A percentile compares a stretch with the other conserved stretches of the same genome.
Evolutionary conservation across 2,888 invertebrate genomes (phyloP).

Genomic region (Lissonota sp.): DNA sequence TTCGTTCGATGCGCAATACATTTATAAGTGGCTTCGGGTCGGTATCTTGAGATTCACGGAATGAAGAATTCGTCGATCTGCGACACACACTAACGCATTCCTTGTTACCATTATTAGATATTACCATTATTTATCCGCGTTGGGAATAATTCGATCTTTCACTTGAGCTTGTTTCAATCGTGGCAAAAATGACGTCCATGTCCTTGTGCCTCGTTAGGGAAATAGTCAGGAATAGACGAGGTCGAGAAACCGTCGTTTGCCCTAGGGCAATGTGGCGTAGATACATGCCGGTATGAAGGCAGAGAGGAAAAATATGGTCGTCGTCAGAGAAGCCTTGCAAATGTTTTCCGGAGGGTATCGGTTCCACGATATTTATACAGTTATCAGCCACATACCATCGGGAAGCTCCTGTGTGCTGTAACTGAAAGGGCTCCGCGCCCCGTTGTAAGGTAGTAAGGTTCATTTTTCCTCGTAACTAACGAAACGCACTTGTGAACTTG

Average conservation of each 20-base stretch:
- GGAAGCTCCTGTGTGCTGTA: constrained; percentile 5
- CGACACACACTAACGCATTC: neutral
- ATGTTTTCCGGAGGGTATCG: constrained; percentile 7
- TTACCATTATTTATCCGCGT: constrained; percentile 35
- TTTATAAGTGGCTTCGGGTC: constrained; percentile 3
- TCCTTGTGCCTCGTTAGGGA: constrained; percentile 25
- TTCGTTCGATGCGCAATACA: constrained; percentile 10
- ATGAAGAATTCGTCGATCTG: constrained; percentile 32
- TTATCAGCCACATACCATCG: no score
- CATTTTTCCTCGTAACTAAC: constrained; percentile 30
- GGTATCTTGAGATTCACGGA: constrained; percentile 52
- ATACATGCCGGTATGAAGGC: neutral
- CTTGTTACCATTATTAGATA: no score
- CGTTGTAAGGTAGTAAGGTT: constrained; percentile 14
- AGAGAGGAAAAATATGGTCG: constrained; percentile 22
- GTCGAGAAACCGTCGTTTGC: constrained; percentile 36
- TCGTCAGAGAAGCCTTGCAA: constrained; percentile 50
- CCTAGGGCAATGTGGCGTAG: constrained; percentile 17
- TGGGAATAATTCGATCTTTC: constrained; percentile 24
- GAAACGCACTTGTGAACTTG: constrained; percentile 21
- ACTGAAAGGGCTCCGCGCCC: constrained; percentile 9
- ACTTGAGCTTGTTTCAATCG: no score
- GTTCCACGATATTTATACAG: no score
- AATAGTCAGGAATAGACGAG: constrained; percentile 3
- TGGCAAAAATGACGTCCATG: neutral